Conservation (phyloP, 2,113 vertebrate genomes). For the Paracanthobrama guichenoti region DNA sequence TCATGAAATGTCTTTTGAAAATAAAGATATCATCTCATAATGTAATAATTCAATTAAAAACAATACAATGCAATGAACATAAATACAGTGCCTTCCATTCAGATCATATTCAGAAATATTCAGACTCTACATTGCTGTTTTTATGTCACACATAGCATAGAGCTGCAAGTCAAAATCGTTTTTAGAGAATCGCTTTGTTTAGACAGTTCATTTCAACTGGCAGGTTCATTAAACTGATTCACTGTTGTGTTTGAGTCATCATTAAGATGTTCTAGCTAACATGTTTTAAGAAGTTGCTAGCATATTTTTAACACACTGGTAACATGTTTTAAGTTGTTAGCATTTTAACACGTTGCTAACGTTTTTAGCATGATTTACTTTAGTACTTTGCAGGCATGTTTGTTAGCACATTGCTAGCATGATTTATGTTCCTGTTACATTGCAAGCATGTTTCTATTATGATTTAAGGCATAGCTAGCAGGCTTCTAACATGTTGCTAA, state of each 20-base stretch:
- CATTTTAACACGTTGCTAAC: no score
- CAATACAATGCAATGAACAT: background rate
- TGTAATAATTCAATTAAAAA: background rate
- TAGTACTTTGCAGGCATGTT: no score
- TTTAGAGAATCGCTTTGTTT: background rate
- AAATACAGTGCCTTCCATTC: background rate
- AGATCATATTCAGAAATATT: background rate
- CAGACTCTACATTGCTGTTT: background rate
- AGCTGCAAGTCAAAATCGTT: background rate
- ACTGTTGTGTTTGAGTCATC: background rate
- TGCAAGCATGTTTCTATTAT: no score
- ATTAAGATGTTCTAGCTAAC: no score
- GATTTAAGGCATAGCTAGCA: no score
- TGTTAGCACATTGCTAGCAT: no score
- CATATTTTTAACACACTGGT: no score
- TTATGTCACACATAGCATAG: background rate
- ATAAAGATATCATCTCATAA: background rate
- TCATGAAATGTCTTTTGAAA: background rate
- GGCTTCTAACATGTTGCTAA: no score
- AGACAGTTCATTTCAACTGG: background rate
- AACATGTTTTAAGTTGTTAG: no score
- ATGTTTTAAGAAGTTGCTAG: no score
- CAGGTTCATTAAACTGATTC: constrained; percentile 16
- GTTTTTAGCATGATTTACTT: no score
- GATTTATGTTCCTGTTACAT: no score